Conservation (phyloP, 1,140 invertebrate genomes). For the Bombus impatiens region DNA sequence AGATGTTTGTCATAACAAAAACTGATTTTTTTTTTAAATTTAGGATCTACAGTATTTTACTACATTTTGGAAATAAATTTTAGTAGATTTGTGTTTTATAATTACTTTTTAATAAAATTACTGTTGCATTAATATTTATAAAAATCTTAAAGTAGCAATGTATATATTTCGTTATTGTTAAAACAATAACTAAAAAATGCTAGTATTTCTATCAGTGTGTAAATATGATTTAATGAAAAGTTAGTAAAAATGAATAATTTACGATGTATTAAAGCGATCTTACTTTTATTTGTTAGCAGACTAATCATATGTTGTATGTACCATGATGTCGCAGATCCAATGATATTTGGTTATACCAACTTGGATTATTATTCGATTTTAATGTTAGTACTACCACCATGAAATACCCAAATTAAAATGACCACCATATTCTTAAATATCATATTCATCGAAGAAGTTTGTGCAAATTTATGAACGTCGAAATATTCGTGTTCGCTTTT, state of each 20-base stretch:
- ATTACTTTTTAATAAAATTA: too few relatives aligned
- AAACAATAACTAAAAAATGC: not conserved
- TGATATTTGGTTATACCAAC: not conserved
- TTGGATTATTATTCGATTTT: not conserved
- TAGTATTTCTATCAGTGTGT: conserved; percentile 6
- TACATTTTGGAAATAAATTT: not conserved
- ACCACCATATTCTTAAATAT: not conserved
- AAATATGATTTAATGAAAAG: not conserved
- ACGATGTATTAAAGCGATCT: not conserved
- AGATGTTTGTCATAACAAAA: not conserved
- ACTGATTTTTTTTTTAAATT: not conserved
- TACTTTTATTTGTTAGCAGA: conserved; percentile 15
- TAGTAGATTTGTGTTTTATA: not conserved
- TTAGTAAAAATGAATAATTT: not conserved
- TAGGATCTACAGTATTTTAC: not conserved
- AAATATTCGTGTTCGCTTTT: not conserved
- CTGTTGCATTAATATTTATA: too few relatives aligned
- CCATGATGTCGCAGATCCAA: not conserved
- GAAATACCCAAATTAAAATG: conserved; percentile 7
- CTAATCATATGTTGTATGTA: not conserved
- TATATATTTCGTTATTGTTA: not conserved
- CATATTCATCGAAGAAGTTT: conserved; percentile 24
- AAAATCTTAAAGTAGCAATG: not conserved
- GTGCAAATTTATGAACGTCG: conserved; percentile 1
- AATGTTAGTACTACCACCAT: conserved; percentile 18